A percentile compares a stretch with the other conserved stretches of the same genome.
phyloP scores from a whole-genome alignment of 2,113 vertebrate genomes.

The Calidris pygmaea region DNA sequence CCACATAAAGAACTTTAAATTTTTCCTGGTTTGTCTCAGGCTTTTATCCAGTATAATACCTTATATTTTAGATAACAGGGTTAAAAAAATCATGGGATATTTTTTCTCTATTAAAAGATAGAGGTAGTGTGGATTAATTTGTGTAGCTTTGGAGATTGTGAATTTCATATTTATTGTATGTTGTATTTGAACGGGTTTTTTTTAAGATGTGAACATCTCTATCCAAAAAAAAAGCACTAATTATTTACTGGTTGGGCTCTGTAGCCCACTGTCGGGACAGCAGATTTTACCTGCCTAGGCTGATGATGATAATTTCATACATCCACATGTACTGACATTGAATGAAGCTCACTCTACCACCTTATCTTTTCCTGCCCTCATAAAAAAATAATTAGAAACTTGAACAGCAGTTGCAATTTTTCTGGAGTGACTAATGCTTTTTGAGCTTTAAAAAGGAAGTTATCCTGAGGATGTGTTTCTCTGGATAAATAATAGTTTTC shows the following conservation, averaged over 20 bases:
- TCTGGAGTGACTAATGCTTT: not conserved
- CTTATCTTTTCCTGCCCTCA: not conserved
- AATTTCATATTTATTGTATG: not conserved
- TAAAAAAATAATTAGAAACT: not conserved
- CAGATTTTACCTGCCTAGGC: not conserved
- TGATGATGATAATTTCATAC: not conserved
- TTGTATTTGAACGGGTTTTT: not conserved
- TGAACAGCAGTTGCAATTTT: not conserved
- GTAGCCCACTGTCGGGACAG: no score
- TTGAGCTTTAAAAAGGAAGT: not conserved
- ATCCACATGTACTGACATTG: not conserved
- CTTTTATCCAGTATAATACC: not conserved
- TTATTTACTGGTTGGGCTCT: not conserved
- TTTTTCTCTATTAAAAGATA: not conserved
- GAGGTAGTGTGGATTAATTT: rapidly evolving
- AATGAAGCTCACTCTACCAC: not conserved
- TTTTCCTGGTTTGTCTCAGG: not conserved
- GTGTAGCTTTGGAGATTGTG: not conserved
- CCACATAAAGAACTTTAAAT: not conserved
- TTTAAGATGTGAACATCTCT: not conserved
- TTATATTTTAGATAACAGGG: not conserved
- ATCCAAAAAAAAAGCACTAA: not conserved
- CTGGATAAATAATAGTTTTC: not conserved
- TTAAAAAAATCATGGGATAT: not conserved
- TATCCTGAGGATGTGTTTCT: not conserved